Conservation (phyloP, 1,140 invertebrate genomes). For the Homarus americanus region DNA sequence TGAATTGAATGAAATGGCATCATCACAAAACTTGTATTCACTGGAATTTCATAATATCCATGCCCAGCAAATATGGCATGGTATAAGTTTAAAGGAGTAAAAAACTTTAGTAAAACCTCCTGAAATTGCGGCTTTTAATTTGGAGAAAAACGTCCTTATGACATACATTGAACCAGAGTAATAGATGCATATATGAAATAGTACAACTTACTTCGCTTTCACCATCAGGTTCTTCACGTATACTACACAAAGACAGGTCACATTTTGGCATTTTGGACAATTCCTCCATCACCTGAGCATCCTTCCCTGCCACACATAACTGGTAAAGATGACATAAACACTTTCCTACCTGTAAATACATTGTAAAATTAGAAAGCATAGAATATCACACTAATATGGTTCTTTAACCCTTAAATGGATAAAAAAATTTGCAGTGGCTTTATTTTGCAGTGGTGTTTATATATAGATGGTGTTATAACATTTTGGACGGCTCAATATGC, state of each 20-base stretch:
- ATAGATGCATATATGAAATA: no score
- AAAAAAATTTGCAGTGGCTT: no score
- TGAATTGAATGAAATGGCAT: no score
- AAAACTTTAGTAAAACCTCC: no score
- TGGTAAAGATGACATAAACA: slow-evolving; percentile 38
- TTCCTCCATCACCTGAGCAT: slow-evolving; percentile 21
- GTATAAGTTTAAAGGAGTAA: no score
- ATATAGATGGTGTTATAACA: neutral
- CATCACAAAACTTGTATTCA: no score
- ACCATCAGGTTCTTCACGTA: slow-evolving; percentile 7
- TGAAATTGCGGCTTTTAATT: no score
- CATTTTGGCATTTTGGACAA: slow-evolving; percentile 28
- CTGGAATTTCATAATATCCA: no score
- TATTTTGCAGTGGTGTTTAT: neutral
- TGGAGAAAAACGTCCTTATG: no score
- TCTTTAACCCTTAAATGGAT: neutral
- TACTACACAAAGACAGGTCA: neutral
- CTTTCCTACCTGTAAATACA: slow-evolving; percentile 18
- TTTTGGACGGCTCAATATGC: neutral
- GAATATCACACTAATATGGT: neutral
- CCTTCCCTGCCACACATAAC: slow-evolving; percentile 40
- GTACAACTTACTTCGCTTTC: slow-evolving; percentile 17
- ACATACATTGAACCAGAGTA: no score
- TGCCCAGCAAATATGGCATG: no score
- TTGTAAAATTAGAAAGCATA: neutral